phyloP scores from a whole-genome alignment of 2,888 invertebrate species.

The Ichneumoninae sp. region DNA sequence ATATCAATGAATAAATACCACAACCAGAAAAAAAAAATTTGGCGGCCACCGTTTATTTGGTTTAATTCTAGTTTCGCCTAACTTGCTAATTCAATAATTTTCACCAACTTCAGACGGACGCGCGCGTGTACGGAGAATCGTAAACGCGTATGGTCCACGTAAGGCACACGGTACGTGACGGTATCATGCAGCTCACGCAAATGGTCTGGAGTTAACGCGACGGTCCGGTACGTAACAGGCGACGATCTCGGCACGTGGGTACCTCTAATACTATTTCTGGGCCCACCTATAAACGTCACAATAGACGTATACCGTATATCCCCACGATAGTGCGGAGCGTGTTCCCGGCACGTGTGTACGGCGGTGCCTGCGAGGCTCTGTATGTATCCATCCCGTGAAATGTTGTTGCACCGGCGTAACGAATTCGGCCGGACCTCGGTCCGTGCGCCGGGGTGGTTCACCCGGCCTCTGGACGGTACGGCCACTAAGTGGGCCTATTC shows the following conservation, averaged over 20 bases:
- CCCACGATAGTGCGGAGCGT: background rate
- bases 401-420: constrained; percentile 60
- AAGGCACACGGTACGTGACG: background rate
- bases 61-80: background rate
- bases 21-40: no score
- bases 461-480: constrained; percentile 26
- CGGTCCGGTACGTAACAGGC: constrained; percentile 32
- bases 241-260: constrained; percentile 15
- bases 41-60: no score
- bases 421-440: constrained; percentile 47
- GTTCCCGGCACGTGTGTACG: constrained; percentile 10
- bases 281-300: background rate
- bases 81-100: background rate
- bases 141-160: background rate
- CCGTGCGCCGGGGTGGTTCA: constrained; percentile 4
- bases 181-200: background rate
- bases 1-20: background rate
- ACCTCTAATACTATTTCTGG: constrained; percentile 21
- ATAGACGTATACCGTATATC: background rate
- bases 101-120: background rate
- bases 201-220: constrained; percentile 40
- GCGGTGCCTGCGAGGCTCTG: background rate
- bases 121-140: background rate
- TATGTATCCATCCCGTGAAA: constrained; percentile 17
- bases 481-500: constrained; percentile 71